Evolutionary conservation across 2,797 vertebrate species (phyloP).

Genomic region (Urophycis tenuis): DNA sequence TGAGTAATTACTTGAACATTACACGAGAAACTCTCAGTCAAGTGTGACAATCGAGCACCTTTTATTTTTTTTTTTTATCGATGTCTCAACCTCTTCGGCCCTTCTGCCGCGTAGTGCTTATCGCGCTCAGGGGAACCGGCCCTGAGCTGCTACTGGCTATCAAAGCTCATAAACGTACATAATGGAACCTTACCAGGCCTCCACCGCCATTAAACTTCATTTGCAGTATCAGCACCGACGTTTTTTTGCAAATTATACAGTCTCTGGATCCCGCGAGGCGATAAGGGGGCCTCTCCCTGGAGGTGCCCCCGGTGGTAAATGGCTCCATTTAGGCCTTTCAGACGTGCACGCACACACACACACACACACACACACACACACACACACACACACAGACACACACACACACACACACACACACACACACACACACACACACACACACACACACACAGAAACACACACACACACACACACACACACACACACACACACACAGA

Average conservation of each 20-base stretch:
- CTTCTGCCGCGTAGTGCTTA: slow-evolving; percentile 17
- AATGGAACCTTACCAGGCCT: slow-evolving; percentile 65
- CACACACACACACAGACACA: no score
- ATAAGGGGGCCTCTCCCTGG: slow-evolving; percentile 63
- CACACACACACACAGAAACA: no score
- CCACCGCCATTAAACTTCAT: slow-evolving; percentile 73
- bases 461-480: no score
- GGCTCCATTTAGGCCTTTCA: slow-evolving; percentile 67
- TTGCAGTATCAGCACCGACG: slow-evolving; percentile 73
- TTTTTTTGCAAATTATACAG: slow-evolving; percentile 72
- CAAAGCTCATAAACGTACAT: slow-evolving; percentile 59
- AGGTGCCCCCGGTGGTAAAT: slow-evolving; percentile 61
- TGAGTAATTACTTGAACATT: slow-evolving; percentile 57
- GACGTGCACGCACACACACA: no score
- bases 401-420: no score
- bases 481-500: no score
- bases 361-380: no score
- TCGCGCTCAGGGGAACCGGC: slow-evolving; percentile 31
- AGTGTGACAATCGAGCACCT: slow-evolving; percentile 19
- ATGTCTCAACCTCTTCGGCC: slow-evolving; percentile 37
- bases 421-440: no score
- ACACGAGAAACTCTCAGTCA: slow-evolving; percentile 54
- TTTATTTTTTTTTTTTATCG: not conserved
- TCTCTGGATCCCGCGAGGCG: slow-evolving; percentile 59
- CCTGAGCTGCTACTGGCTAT: slow-evolving; percentile 57